These are phyloP conservation scores for Anniella stebbinsi DNA, from an alignment of 2,797 vertebrate genomes.

Conservation along the genomic window DNA sequence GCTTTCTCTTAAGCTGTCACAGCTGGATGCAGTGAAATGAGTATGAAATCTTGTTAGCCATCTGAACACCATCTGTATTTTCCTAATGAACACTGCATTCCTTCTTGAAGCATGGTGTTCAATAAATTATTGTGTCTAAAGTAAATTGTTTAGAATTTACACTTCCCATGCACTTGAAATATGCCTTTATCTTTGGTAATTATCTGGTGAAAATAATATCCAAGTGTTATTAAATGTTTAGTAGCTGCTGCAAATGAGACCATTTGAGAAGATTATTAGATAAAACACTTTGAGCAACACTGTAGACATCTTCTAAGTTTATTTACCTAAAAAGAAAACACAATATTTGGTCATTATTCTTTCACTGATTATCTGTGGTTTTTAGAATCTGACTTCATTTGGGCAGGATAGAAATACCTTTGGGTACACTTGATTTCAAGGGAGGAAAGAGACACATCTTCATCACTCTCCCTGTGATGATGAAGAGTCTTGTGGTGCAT, in stretches of 20 bases:
- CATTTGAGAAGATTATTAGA: not conserved
- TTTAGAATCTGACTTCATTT: slow-evolving; percentile 36
- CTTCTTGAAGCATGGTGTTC: slow-evolving; percentile 37
- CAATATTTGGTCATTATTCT: slow-evolving; percentile 48
- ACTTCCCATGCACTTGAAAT: slow-evolving; percentile 30
- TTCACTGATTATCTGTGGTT: slow-evolving; percentile 45
- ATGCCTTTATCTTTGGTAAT: slow-evolving; percentile 34
- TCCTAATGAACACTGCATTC: slow-evolving; percentile 14
- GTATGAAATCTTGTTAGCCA: slow-evolving; percentile 32
- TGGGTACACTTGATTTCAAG: not conserved
- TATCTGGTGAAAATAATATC: slow-evolving; percentile 49
- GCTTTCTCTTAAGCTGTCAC: slow-evolving; percentile 13
- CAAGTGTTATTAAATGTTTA: slow-evolving; percentile 53
- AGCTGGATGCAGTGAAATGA: slow-evolving; percentile 23
- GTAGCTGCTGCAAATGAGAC: slow-evolving; percentile 12
- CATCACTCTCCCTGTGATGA: not conserved
- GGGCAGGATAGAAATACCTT: not conserved
- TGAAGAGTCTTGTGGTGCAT: not conserved
- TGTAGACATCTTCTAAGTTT: not conserved
- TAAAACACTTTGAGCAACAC: slow-evolving; percentile 5
- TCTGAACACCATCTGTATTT: slow-evolving; percentile 24
- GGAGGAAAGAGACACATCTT: not conserved
- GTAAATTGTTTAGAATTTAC: slow-evolving; percentile 45
- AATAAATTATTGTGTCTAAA: slow-evolving; percentile 46
- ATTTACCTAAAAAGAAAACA: slow-evolving; percentile 50